Conservation (phyloP, 1,140 invertebrate species). For the Ips nitidus region DNA sequence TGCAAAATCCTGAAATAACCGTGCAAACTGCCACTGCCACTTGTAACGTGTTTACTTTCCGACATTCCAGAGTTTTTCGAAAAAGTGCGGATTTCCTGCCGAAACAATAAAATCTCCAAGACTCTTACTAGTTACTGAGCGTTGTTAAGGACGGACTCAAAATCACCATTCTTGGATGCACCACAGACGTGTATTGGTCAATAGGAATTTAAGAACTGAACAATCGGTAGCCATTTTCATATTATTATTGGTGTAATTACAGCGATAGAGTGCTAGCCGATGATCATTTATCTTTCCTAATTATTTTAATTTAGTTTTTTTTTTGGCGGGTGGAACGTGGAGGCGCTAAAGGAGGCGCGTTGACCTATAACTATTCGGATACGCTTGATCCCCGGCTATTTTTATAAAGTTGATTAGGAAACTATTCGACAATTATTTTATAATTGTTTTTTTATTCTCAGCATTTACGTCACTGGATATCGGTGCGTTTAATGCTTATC, state of each 20-base stretch:
- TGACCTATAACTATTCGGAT: constrained; percentile 1
- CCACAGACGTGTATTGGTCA: constrained; percentile 1
- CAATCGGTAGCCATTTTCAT: constrained; percentile 14
- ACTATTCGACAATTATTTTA: neutral
- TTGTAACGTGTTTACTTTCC: no score
- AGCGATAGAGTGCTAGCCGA: neutral
- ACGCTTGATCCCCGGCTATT: constrained; percentile 1
- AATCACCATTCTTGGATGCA: constrained; percentile 6
- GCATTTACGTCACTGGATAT: constrained; percentile 2
- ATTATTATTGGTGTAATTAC: neutral
- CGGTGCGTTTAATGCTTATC: no score
- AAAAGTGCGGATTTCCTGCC: no score
- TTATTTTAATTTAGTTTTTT: constrained; percentile 14
- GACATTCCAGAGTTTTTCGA: no score
- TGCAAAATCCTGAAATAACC: no score
- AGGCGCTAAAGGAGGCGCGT: constrained; percentile 5
- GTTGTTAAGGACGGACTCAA: neutral
- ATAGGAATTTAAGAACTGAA: constrained; percentile 25
- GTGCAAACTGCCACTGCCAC: no score
- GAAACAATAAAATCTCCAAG: no score
- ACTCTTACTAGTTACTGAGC: no score
- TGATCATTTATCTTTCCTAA: constrained; percentile 18
- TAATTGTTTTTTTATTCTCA: neutral
- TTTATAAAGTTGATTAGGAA: neutral
- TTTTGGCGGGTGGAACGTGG: constrained; percentile 3